Evolutionary conservation across 2,113 vertebrate species (phyloP).

Genomic region (Ia io): DNA sequence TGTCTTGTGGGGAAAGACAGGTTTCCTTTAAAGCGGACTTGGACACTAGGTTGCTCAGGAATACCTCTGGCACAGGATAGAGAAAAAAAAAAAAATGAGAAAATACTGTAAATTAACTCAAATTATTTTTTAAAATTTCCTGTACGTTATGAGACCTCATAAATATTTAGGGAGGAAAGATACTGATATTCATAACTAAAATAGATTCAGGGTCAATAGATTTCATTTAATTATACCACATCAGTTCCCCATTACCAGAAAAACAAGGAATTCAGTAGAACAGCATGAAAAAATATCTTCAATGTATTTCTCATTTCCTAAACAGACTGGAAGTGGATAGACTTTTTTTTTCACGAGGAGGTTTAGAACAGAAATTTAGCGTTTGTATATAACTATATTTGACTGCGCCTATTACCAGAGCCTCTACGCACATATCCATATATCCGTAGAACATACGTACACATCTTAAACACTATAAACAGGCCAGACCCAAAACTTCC

Average conservation of each 20-base stretch:
- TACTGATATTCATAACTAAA: constrained; percentile 3
- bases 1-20: not conserved
- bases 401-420: constrained; percentile 23
- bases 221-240: constrained; percentile 6
- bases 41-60: not conserved
- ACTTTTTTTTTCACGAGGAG: constrained; percentile 33
- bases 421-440: not conserved
- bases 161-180: not conserved
- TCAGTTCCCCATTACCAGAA: not conserved
- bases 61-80: not conserved
- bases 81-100: constrained; percentile 32
- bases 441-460: not conserved
- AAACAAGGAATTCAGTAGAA: not conserved
- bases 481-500: not conserved
- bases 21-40: not conserved
- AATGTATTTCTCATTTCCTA: not conserved
- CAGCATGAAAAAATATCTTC: not conserved
- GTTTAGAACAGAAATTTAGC: constrained; percentile 21
- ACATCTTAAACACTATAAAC: constrained; percentile 42
- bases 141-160: not conserved
- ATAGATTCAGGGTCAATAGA: not conserved
- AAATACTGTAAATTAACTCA: constrained; percentile 17
- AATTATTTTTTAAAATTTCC: not conserved
- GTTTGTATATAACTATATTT: not conserved
- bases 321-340: not conserved